Evolutionary conservation across 2,797 vertebrate genomes (phyloP), one percentile per base, ranked within the genome.

Genomic region (Alcedo quadribrachys): DNA sequence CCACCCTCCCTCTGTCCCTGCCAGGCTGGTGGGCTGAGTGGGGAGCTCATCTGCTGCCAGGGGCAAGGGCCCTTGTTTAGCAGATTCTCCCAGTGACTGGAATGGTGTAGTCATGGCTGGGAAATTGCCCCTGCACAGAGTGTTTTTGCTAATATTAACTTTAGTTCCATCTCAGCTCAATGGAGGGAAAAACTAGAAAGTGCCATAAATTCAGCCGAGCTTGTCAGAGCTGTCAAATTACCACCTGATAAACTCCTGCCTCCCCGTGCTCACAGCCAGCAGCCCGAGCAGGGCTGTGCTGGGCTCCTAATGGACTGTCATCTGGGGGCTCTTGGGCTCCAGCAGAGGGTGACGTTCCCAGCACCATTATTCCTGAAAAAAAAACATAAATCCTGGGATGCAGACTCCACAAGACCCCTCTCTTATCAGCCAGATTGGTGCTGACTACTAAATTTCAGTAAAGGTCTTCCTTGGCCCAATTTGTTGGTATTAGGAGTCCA

Each of bases 81-180:
- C 50, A 65, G 62, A 21, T 70, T 79, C 35, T 75, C 80, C 30
- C 40, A 74, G 71, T 53, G 22, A 30, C 54, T 32, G 18, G 28
- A 32, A 10, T 18, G 69, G 6, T 3, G 2, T 18, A 43, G 63
- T 79, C 81, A 74, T 55, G 1, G 1, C 27, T 75, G 82, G 87
- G 77, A 94, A 76, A 92, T 62, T 78, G 69, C 46, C 62, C 74
- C 28, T 11, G 20, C 17, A 2, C 21, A 24, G 60, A 77, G 46
- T 66, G 61, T 15, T 76, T 93, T 94, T 89, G 80, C 86, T 94
- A 90, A 92, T 94, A 87, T 94, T 96, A 96, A 95, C 96, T 95
- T 94, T 58, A 82, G 87, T 88, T 92, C 92, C 81, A 79, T 88
- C 74, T 69, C 92, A 87, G 93, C 87, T 91, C 93, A 81, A 68